phyloP scores from a whole-genome alignment of 2,888 invertebrate species.

The Danaus chrysippus region DNA sequence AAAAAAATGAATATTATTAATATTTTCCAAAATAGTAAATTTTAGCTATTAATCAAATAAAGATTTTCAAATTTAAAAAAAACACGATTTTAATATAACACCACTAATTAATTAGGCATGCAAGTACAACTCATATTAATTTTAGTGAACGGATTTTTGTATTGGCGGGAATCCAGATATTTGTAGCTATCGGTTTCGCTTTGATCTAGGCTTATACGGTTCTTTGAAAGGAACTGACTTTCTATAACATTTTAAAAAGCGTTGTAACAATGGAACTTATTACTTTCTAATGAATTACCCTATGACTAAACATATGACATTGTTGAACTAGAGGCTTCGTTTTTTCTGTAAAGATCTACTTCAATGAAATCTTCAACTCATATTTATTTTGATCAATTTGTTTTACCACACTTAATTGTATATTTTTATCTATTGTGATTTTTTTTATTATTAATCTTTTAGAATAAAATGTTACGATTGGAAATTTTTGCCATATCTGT shows the following conservation, averaged over 20 bases:
- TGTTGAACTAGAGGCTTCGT: conserved; percentile 1
- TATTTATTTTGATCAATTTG: no score
- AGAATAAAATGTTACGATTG: no score
- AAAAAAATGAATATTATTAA: no score
- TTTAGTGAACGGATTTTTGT: conserved; percentile 22
- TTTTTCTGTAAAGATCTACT: no score
- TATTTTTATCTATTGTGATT: no score
- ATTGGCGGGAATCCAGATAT: conserved; percentile 28
- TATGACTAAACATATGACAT: neutral
- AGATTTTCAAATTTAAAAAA: no score
- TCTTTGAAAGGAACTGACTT: conserved; percentile 22
- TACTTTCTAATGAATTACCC: conserved; percentile 2
- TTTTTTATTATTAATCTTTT: no score
- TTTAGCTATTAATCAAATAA: no score
- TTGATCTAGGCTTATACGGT: conserved; percentile 28
- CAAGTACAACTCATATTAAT: conserved; percentile 13
- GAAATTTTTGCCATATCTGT: no score
- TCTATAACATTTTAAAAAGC: conserved; percentile 14
- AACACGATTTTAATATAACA: neutral
- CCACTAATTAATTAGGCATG: neutral
- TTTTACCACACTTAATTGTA: no score
- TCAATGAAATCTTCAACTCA: no score
- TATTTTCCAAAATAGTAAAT: neutral
- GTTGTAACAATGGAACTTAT: no score
- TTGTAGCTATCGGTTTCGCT: conserved; percentile 26